Conservation (phyloP, 2,888 invertebrate genomes). For the Entomobrya multifasciata region DNA sequence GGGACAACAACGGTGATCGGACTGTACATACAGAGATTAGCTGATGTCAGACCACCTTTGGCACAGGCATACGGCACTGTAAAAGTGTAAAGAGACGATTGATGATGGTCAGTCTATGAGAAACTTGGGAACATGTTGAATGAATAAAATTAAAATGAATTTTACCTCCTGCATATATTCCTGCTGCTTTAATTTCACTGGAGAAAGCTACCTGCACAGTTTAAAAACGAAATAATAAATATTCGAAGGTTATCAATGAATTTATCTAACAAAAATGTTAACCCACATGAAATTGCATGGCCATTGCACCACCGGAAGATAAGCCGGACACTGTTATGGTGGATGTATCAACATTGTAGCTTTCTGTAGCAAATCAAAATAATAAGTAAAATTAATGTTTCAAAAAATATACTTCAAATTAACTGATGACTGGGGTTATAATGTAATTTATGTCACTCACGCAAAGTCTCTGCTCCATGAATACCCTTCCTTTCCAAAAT, state of each 20-base stretch:
- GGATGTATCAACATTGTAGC: conserved; percentile 80
- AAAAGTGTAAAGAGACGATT: too few species aligned
- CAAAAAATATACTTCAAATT: background rate
- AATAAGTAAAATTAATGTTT: background rate
- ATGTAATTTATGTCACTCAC: background rate
- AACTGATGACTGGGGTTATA: background rate
- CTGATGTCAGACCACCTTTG: conserved; percentile 72
- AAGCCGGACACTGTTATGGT: conserved; percentile 81
- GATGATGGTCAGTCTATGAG: too few species aligned
- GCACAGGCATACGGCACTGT: conserved; percentile 79
- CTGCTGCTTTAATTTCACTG: conserved; percentile 80
- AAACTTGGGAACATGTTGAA: too few species aligned
- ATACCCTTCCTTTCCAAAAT: background rate
- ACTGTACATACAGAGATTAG: conserved; percentile 76
- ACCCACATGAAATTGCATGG: conserved; percentile 81
- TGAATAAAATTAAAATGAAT: too few species aligned
- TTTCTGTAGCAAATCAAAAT: conserved; percentile 76
- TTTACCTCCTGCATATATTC: conserved; percentile 81
- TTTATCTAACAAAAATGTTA: background rate
- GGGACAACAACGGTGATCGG: conserved; percentile 34
- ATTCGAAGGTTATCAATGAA: background rate
- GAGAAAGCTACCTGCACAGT: conserved; percentile 81
- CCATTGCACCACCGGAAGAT: conserved; percentile 81
- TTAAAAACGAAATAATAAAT: background rate
- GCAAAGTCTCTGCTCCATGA: background rate